These are phyloP conservation scores for Latrodectus hesperus DNA, from an alignment of 2,888 invertebrate species.

Conservation along the genomic window DNA sequence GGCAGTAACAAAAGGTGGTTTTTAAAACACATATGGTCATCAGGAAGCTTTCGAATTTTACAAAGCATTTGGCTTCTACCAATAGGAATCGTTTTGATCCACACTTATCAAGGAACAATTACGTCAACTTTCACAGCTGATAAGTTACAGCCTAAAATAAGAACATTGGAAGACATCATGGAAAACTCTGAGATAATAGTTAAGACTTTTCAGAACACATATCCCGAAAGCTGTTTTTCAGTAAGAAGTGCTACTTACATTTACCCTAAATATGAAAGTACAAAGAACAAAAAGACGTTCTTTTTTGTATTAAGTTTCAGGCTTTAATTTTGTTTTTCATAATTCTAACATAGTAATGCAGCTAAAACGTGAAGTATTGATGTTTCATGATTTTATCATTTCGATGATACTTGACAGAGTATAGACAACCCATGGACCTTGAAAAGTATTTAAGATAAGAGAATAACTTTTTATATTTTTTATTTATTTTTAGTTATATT, in stretches of 20 bases:
- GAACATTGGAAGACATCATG: constrained; percentile 17
- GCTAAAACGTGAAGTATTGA: no score
- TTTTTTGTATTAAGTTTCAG: not conserved
- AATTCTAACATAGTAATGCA: not conserved
- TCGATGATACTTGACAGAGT: no score
- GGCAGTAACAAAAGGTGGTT: constrained; percentile 16
- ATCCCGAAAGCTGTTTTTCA: constrained; percentile 5
- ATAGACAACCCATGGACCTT: no score
- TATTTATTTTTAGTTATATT: no score
- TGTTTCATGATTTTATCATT: no score
- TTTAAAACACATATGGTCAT: not conserved
- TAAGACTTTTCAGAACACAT: constrained; percentile 5
- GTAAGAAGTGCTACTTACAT: not conserved
- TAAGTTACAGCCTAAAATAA: constrained; percentile 30
- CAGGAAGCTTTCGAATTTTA: constrained; percentile 22
- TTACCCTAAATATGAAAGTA: no score
- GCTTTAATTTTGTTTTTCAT: not conserved
- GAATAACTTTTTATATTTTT: no score
- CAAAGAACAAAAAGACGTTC: not conserved
- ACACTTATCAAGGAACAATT: constrained; percentile 38
- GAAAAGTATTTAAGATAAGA: no score
- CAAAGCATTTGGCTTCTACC: constrained; percentile 12
- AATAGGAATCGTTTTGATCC: constrained; percentile 22
- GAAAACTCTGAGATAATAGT: not conserved
- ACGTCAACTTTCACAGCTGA: constrained; percentile 28